Conservation (phyloP, 2,113 vertebrate genomes). For the Phyllostomus discolor region DNA sequence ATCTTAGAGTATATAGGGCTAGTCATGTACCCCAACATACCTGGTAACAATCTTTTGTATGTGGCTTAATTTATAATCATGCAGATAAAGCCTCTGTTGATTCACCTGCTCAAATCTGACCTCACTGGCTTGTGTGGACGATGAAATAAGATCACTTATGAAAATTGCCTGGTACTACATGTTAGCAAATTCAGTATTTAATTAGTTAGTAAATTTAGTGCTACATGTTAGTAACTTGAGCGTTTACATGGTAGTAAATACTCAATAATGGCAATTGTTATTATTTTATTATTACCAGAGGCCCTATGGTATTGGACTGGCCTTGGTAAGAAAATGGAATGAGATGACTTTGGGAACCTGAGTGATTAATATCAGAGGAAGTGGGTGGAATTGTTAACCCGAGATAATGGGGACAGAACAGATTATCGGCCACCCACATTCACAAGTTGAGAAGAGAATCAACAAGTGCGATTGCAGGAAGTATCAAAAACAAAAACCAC, state of each 20-base stretch:
- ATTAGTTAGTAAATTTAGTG: neutral
- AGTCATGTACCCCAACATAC: neutral
- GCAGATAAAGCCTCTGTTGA: conserved; percentile 10
- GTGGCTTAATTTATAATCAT: neutral
- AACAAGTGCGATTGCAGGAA: neutral
- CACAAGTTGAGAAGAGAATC: conserved; percentile 17
- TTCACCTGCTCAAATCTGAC: neutral
- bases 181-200: neutral
- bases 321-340: conserved; percentile 21
- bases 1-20: neutral
- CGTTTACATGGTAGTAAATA: neutral
- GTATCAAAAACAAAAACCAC: neutral
- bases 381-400: neutral
- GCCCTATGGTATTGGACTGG: neutral
- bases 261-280: conserved; percentile 9
- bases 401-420: neutral
- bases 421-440: neutral
- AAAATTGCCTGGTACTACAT: neutral
- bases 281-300: conserved; percentile 36
- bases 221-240: neutral
- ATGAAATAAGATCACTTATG: conserved; percentile 6
- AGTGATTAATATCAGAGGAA: conserved; percentile 41
- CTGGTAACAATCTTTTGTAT: neutral
- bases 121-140: neutral
- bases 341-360: conserved; percentile 15